A percentile compares a stretch with the other conserved stretches of the same genome.
Conservation (phyloP, 1,140 invertebrate genomes). For the Maniola jurtina region DNA sequence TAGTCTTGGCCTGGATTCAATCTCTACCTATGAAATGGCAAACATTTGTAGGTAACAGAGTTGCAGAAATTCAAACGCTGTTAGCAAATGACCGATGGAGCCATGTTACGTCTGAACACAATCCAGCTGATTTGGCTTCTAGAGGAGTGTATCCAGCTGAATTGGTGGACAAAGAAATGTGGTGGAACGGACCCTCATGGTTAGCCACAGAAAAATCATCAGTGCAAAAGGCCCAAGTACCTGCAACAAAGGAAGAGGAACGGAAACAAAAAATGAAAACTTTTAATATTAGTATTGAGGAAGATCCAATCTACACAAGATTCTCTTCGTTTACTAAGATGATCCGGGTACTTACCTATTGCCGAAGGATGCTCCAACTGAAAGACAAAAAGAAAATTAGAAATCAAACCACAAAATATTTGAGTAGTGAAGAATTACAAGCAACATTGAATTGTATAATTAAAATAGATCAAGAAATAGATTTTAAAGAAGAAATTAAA, state of each 20-base stretch:
- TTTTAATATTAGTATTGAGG: slow-evolving; percentile 10
- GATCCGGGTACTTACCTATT: slow-evolving; percentile 38
- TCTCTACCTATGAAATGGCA: slow-evolving; percentile 38
- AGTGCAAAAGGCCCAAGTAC: slow-evolving; percentile 32
- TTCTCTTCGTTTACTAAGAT: slow-evolving; percentile 33
- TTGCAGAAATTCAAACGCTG: slow-evolving; percentile 50
- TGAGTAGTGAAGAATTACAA: slow-evolving; percentile 21
- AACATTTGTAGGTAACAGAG: slow-evolving; percentile 60
- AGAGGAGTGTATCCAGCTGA: slow-evolving; percentile 42
- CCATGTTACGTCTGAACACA: slow-evolving; percentile 43
- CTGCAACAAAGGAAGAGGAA: slow-evolving; percentile 20
- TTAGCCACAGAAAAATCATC: too few relatives aligned
- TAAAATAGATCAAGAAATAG: slow-evolving; percentile 28
- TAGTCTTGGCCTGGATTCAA: slow-evolving; percentile 43
- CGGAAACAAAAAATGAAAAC: slow-evolving; percentile 20
- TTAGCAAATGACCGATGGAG: slow-evolving; percentile 43
- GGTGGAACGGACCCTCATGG: too few relatives aligned
- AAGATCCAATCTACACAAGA: slow-evolving; percentile 26
- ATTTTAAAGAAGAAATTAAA: slow-evolving; percentile 28
- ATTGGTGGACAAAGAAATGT: slow-evolving; percentile 13
- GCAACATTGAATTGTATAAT: slow-evolving; percentile 20
- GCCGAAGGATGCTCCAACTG: slow-evolving; percentile 29
- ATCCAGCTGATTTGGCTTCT: too few relatives aligned
- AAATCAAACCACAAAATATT: slow-evolving; percentile 18
- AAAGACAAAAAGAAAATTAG: slow-evolving; percentile 7